phyloP scores from a whole-genome alignment of 1,140 invertebrate species.

The Bursaphelenchus mucronatus region DNA sequence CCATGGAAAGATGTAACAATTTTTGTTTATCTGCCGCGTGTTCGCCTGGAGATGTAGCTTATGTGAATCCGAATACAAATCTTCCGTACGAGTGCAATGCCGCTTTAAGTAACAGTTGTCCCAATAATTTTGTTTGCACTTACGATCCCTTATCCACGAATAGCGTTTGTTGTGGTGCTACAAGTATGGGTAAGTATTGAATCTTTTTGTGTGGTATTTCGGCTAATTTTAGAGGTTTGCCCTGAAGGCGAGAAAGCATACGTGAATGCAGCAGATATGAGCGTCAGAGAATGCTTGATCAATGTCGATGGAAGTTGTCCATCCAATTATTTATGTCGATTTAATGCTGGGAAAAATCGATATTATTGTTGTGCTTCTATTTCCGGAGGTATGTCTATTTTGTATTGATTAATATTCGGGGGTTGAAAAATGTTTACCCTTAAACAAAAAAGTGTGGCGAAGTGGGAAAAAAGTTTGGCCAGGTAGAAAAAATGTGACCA shows the following conservation, averaged over 20 bases:
- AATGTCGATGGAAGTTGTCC: conserved; percentile 58
- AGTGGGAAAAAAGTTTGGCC: too few species aligned
- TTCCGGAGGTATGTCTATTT: conserved; percentile 41
- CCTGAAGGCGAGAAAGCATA: conserved; percentile 60
- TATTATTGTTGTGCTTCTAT: conserved; percentile 60
- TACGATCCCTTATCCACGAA: conserved; percentile 58
- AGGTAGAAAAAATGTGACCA: too few species aligned
- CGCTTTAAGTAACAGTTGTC: conserved; percentile 56
- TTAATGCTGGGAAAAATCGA: conserved; percentile 53
- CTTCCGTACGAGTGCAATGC: conserved; percentile 59
- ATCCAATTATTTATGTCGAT: conserved; percentile 55
- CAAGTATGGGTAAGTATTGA: conserved; percentile 50
- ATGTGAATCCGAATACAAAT: conserved; percentile 60
- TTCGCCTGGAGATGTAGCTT: conserved; percentile 58
- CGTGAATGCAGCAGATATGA: conserved; percentile 58
- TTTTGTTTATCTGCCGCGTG: conserved; percentile 60
- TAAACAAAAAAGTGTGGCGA: too few species aligned
- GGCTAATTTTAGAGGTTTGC: conserved; percentile 47
- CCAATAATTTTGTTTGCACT: conserved; percentile 54
- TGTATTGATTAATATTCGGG: too few species aligned
- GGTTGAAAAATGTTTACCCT: too few species aligned
- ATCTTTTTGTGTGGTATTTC: background rate
- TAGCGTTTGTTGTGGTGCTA: conserved; percentile 58
- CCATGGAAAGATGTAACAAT: conserved; percentile 56
- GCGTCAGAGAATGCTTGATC: conserved; percentile 55